These are phyloP conservation scores for Schizopygopsis malacanthus DNA, from an alignment of 2,797 vertebrate species.

Conservation along the genomic window DNA sequence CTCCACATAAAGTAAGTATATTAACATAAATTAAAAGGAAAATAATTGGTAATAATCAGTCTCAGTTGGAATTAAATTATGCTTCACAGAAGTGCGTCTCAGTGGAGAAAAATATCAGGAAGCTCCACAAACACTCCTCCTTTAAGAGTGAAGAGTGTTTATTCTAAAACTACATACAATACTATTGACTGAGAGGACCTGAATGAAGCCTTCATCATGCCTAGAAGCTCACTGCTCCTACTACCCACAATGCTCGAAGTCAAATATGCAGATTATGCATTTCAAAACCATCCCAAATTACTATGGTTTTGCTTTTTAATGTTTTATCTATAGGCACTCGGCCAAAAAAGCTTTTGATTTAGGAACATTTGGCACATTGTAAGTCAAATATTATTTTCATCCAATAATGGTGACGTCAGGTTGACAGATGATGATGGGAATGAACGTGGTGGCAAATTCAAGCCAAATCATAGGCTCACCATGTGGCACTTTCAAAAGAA, in stretches of 20 bases:
- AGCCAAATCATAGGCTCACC: slow-evolving; percentile 11
- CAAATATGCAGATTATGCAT: slow-evolving; percentile 52
- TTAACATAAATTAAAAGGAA: neutral
- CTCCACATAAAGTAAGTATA: neutral
- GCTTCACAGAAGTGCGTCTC: neutral
- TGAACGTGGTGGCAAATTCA: neutral
- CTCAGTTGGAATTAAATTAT: neutral
- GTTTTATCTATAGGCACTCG: slow-evolving; percentile 42
- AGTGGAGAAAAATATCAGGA: slow-evolving; percentile 22
- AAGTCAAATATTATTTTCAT: slow-evolving; percentile 28
- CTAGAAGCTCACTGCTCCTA: neutral
- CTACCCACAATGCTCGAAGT: slow-evolving; percentile 21
- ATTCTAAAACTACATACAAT: slow-evolving; percentile 37
- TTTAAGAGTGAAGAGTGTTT: neutral
- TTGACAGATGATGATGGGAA: slow-evolving; percentile 16
- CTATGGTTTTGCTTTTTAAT: slow-evolving; percentile 41
- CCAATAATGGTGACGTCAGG: neutral
- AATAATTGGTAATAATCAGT: neutral
- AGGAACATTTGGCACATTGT: slow-evolving; percentile 11
- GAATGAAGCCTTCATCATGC: slow-evolving; percentile 7
- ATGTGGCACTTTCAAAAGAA: slow-evolving; percentile 32
- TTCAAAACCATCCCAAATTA: slow-evolving; percentile 47
- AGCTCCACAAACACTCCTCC: neutral
- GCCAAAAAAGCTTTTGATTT: slow-evolving; percentile 49
- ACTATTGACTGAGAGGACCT: neutral